Conservation (phyloP, 2,797 vertebrate genomes). For the Acanthiza pusilla region DNA sequence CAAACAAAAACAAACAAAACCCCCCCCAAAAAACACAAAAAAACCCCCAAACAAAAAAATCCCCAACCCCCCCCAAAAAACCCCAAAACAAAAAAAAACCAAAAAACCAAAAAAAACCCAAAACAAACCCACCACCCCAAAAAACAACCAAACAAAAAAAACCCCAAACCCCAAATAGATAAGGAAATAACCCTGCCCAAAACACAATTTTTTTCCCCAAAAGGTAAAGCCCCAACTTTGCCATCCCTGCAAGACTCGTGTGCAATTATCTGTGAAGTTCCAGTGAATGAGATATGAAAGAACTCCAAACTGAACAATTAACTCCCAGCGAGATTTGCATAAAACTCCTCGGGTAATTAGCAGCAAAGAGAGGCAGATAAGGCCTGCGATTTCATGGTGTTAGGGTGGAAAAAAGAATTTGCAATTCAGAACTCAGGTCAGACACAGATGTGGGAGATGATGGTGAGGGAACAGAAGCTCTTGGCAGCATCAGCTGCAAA, state of each 20-base stretch:
- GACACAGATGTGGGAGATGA: slow-evolving; percentile 8
- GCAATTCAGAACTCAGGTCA: slow-evolving; percentile 10
- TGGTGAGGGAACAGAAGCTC: background rate
- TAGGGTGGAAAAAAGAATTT: slow-evolving; percentile 17
- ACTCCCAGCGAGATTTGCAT: slow-evolving; percentile 24
- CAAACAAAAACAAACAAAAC: too few relatives aligned
- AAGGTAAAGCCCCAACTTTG: background rate
- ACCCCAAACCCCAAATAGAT: background rate
- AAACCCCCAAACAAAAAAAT: too few relatives aligned
- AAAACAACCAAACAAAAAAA: too few relatives aligned
- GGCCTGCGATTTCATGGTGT: slow-evolving; percentile 1
- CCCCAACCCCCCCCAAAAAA: too few relatives aligned
- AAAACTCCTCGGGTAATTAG: slow-evolving; percentile 34
- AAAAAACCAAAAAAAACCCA: too few relatives aligned
- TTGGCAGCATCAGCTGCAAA: background rate
- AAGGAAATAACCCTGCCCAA: background rate
- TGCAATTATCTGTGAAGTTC: background rate
- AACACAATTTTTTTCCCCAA: background rate
- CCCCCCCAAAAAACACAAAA: too few relatives aligned
- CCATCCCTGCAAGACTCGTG: background rate
- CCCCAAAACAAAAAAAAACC: too few relatives aligned
- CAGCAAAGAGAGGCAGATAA: slow-evolving; percentile 26
- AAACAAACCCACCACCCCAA: too few relatives aligned
- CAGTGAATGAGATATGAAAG: background rate
- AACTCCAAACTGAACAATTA: slow-evolving; percentile 6